Base-by-base conservation (phyloP, 2,888 invertebrate species). In the Drosophila cyrtoloma region DNA sequence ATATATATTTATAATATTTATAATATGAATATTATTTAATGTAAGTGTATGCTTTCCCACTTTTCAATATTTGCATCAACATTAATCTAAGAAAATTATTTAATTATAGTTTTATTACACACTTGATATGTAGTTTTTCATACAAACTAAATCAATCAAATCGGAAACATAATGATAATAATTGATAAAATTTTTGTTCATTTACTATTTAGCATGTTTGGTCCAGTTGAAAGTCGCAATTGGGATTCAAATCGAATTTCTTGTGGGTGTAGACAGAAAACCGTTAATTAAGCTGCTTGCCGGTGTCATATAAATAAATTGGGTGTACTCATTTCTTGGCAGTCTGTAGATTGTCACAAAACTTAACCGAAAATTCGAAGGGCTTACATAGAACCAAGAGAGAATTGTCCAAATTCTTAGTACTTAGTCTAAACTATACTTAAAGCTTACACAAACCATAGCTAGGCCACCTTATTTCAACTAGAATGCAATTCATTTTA, bases 31-130 rank as follows among this genome's bases (percentile, higher is more conserved):
- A 57, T 60, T 71, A 74, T 75, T 56, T 72, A 70, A 75, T 67
- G 76, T 88, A 88, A 88, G 87, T 89, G 87, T 88, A 88, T 84
- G 86, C 87, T 88, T 88, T 84, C 87, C 87, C 87, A 86, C 79
- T 85, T 61, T 72, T 67, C 55, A 81, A 69, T 82, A 75, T 79
- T 73, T 84, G 80, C 78, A 78, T 79, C 76, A 65, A 53, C 30
- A 64, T 76, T 71, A 66, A 74, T 82, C 79, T 77, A 84, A 67
- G 61, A 72, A 82, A 81, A 81, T 65, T 35, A 77, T 61, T 58
- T 59, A 50, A 67, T 72, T 71, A 76, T 62, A 64, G 69, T 70
- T 63, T 75, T 82, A 79, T 70, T 79, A 84, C 86, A 86, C 74
- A 79, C 79, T 81, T 86, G 81, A 89, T 88, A 88, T 84, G 86